Conservation (phyloP, 2,797 vertebrate genomes). For the Alauda arvensis region DNA sequence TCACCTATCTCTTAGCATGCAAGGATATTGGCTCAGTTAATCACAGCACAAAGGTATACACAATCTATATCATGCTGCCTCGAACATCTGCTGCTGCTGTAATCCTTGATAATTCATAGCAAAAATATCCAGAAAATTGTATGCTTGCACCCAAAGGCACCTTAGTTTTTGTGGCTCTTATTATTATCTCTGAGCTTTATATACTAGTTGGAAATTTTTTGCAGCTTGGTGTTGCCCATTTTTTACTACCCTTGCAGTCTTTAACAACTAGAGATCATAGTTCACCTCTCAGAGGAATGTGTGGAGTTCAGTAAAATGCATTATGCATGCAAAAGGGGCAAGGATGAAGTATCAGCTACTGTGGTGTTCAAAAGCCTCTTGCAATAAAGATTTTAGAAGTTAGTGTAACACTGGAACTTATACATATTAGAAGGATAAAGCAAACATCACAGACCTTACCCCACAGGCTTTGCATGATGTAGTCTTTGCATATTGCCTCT, state of each 20-base stretch:
- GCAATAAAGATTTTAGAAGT: not conserved
- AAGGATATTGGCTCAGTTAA: constrained; percentile 24
- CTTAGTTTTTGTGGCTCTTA: not conserved
- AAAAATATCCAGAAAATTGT: constrained; percentile 21
- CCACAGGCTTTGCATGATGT: not conserved
- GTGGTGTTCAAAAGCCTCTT: not conserved
- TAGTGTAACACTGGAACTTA: not conserved
- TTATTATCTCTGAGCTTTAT: not conserved
- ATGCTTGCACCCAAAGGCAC: not conserved
- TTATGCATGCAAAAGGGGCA: not conserved
- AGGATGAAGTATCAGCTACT: not conserved
- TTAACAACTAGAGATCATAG: not conserved
- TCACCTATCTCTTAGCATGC: not conserved
- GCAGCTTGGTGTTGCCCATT: not conserved
- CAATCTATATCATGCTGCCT: constrained; percentile 34
- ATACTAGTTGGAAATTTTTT: not conserved
- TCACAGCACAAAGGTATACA: constrained; percentile 1
- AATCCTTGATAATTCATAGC: constrained; percentile 25
- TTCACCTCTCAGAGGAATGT: not conserved
- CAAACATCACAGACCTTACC: constrained; percentile 21
- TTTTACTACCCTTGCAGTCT: constrained; percentile 1
- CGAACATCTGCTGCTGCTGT: constrained; percentile 39
- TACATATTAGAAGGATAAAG: not conserved
- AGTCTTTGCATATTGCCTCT: constrained; percentile 31
- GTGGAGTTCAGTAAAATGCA: not conserved